A percentile compares a stretch with the other conserved stretches of the same genome.
Conservation (phyloP, 2,888 invertebrate species). For the Gisinianus flammeolus region DNA sequence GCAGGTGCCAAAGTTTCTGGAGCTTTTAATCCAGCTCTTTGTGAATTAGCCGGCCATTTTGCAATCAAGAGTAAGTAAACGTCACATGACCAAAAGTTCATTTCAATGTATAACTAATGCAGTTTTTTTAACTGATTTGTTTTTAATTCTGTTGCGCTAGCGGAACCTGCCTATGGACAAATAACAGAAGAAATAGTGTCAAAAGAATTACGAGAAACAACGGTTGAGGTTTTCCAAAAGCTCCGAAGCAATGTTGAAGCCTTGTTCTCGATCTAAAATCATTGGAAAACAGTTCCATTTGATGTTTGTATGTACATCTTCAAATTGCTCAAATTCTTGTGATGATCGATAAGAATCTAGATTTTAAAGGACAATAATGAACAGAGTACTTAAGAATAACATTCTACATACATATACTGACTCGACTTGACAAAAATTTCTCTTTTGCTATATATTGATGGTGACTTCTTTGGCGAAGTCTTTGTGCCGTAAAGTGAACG, state of each 20-base stretch:
- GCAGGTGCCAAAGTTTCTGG: slow-evolving; percentile 67
- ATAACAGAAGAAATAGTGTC: slow-evolving; percentile 59
- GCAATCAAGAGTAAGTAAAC: slow-evolving; percentile 69
- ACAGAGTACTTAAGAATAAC: no score
- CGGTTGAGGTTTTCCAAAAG: slow-evolving; percentile 57
- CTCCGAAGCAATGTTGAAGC: slow-evolving; percentile 43
- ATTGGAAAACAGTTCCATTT: no score
- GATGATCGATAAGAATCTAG: neutral
- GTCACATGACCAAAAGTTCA: neutral
- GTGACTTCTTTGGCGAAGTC: neutral
- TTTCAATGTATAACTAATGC: neutral
- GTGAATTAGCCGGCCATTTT: slow-evolving; percentile 79
- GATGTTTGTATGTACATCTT: neutral
- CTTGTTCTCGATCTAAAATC: slow-evolving; percentile 14
- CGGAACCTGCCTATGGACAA: slow-evolving; percentile 56
- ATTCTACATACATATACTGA: no score
- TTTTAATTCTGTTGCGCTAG: no score
- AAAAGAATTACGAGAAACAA: slow-evolving; percentile 57
- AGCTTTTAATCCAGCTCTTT: slow-evolving; percentile 74
- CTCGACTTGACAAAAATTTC: neutral
- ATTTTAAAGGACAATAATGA: no score
- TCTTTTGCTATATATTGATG: neutral
- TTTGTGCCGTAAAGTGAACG: neutral
- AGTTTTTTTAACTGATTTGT: slow-evolving; percentile 14
- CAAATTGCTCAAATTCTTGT: neutral